Percentiles rank a stretch among this genome's conserved stretches.
Evolutionary conservation across 2,888 invertebrate species (phyloP).

Genomic region (Sinhomidia bicolor): DNA sequence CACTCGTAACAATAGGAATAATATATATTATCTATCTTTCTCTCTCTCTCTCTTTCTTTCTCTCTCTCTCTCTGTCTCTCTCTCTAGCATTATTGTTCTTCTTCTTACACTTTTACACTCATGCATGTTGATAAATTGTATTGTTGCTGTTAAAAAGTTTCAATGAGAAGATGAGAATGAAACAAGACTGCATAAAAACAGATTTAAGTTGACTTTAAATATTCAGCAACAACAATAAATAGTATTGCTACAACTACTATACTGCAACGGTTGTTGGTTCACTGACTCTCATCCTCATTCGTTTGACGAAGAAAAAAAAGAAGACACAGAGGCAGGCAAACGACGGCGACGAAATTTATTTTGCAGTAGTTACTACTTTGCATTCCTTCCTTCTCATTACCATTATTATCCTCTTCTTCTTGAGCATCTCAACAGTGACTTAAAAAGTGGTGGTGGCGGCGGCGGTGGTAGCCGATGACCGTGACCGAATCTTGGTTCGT

Average conservation of each 20-base stretch:
- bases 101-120: not conserved
- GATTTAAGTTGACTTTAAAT: slow-evolving; percentile 20
- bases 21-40: too few relatives aligned
- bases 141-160: not conserved
- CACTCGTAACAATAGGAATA: not conserved
- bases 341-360: not conserved
- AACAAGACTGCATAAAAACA: not conserved
- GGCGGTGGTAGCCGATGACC: slow-evolving; percentile 59
- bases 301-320: not conserved
- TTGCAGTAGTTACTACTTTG: not conserved
- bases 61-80: not conserved
- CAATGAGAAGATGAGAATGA: not conserved
- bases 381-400: slow-evolving; percentile 22
- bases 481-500: slow-evolving; percentile 56
- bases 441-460: not conserved
- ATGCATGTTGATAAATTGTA: not conserved
- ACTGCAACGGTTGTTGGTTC: slow-evolving; percentile 38
- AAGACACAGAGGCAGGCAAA: not conserved
- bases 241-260: not conserved
- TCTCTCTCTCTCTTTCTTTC: too few relatives aligned
- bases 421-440: not conserved
- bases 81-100: not conserved
- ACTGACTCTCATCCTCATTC: slow-evolving; percentile 27
- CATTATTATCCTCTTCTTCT: not conserved
- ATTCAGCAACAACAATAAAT: slow-evolving; percentile 6